phyloP scores from a whole-genome alignment of 2,113 vertebrate species.

The Sterna hirundo region DNA sequence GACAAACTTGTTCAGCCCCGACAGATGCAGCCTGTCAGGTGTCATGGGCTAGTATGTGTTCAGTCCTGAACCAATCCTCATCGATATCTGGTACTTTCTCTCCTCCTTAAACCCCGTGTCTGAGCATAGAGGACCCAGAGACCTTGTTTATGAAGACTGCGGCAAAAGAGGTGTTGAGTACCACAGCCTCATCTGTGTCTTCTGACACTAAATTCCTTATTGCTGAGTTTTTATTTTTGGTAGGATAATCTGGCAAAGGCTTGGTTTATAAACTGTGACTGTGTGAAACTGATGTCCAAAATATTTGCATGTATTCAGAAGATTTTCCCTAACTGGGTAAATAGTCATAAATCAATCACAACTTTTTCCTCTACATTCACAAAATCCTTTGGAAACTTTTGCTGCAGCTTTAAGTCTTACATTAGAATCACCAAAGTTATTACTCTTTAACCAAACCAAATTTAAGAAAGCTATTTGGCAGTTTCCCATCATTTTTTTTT shows the following conservation, averaged over 20 bases:
- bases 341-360: not conserved
- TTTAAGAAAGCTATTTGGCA: not conserved
- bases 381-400: not conserved
- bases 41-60: not conserved
- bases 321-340: not conserved
- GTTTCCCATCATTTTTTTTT: not conserved
- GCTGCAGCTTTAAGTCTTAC: not conserved
- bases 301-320: not conserved
- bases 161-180: not conserved
- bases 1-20: not conserved
- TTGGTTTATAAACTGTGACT: not conserved
- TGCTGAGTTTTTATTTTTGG: not conserved
- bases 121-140: not conserved
- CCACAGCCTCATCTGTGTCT: not conserved
- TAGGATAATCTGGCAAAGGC: not conserved
- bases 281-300: not conserved
- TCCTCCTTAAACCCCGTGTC: not conserved
- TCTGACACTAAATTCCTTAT: not conserved
- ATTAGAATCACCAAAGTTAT: not conserved
- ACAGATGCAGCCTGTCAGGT: not conserved
- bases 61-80: not conserved
- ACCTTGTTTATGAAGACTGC: not conserved
- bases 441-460: not conserved
- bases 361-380: not conserved
- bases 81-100: not conserved